These are phyloP conservation scores for Eudasyphora cyanicolor DNA, from an alignment of 2,888 invertebrate genomes.

Conservation along the genomic window DNA sequence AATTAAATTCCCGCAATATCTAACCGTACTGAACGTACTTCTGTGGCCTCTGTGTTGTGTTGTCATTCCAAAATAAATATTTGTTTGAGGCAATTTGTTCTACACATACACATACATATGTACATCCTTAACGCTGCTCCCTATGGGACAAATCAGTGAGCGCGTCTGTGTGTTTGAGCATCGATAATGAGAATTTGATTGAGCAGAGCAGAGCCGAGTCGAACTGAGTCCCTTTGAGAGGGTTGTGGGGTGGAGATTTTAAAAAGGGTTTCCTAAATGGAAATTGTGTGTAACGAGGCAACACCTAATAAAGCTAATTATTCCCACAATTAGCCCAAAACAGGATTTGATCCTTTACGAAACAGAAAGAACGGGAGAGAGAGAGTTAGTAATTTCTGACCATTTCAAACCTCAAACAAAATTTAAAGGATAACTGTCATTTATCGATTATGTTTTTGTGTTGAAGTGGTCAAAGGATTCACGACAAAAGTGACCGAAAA, in stretches of 20 bases:
- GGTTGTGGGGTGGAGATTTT: not conserved
- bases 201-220: not conserved
- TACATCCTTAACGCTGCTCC: not conserved
- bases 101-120: not conserved
- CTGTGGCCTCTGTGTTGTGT: conserved; percentile 14
- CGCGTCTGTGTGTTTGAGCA: not conserved
- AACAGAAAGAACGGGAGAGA: too few species aligned
- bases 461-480: conserved; percentile 1
- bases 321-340: conserved; percentile 53
- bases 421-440: not conserved
- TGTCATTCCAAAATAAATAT: conserved; percentile 41
- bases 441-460: not conserved
- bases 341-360: conserved; percentile 43
- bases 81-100: conserved; percentile 33
- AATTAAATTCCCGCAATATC: conserved; percentile 58
- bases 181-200: conserved; percentile 44
- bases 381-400: too few species aligned
- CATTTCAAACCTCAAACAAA: not conserved
- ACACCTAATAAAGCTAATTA: conserved; percentile 59
- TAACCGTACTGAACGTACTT: not conserved
- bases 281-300: conserved; percentile 56
- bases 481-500: not conserved
- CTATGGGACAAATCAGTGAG: not conserved
- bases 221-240: not conserved
- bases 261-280: conserved; percentile 61